These are phyloP conservation scores for Catostylus mosaicus DNA, from an alignment of 30 jellyfish, hydroid and myxozoan genomes.

Conservation along the genomic window DNA sequence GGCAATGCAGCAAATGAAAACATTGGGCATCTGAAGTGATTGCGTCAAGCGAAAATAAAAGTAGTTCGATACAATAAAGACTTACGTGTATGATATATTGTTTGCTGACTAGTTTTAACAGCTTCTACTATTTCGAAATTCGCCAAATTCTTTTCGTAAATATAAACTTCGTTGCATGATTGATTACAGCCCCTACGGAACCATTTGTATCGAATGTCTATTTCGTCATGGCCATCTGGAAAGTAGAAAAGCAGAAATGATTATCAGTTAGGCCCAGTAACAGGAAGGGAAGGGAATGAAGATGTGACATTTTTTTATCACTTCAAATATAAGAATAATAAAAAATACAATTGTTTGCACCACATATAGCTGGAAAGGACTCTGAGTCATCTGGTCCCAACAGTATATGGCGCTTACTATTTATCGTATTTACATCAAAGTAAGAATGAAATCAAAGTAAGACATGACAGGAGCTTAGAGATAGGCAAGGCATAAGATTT, in stretches of 20 bases:
- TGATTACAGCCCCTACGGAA: slow-evolving; percentile 57
- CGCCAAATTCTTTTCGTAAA: slow-evolving; percentile 87
- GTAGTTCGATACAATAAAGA: background rate
- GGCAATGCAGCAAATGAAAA: background rate
- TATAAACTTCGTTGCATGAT: slow-evolving; percentile 51
- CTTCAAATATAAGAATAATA: too few species aligned
- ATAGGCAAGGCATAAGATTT: background rate
- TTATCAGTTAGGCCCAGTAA: background rate
- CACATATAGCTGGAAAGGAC: too few species aligned
- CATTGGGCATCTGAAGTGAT: background rate
- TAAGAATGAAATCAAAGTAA: too few species aligned
- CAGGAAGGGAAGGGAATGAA: slow-evolving; percentile 3
- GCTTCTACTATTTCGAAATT: slow-evolving; percentile 89
- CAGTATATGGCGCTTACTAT: too few species aligned
- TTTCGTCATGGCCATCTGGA: slow-evolving; percentile 92
- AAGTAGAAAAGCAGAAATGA: background rate
- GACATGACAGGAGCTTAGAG: background rate
- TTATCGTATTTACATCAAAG: too few species aligned
- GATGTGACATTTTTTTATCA: background rate
- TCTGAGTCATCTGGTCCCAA: too few species aligned
- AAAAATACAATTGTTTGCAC: background rate
- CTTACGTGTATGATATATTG: slow-evolving; percentile 90
- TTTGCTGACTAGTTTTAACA: slow-evolving; percentile 62
- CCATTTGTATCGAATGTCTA: slow-evolving; percentile 80
- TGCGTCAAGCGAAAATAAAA: background rate